Conservation (phyloP, 2,797 vertebrate genomes). For the Austrolebias charrua region DNA sequence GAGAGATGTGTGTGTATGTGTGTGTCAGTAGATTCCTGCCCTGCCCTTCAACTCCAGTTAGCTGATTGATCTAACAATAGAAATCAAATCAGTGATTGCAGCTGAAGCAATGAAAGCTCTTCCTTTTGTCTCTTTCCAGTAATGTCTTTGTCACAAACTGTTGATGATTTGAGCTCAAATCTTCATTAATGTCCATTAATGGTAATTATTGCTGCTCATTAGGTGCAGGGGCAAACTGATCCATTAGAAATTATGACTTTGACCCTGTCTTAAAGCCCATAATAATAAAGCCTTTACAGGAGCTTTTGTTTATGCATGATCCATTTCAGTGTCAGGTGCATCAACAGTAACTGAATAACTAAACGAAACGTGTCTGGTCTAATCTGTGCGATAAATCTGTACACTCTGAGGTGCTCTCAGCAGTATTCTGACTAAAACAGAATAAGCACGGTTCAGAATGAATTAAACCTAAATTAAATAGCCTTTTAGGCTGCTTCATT, state of each 20-base stretch:
- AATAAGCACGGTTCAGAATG: too few relatives aligned
- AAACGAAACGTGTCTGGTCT: not conserved
- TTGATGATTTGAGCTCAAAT: conserved; percentile 54
- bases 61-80: conserved; percentile 50
- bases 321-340: conserved; percentile 26
- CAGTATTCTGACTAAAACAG: too few relatives aligned
- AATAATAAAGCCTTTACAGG: conserved; percentile 52
- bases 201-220: conserved; percentile 65
- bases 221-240: conserved; percentile 50
- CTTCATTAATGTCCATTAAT: conserved; percentile 71
- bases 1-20: not conserved
- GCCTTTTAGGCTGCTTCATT: too few relatives aligned
- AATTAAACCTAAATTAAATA: too few relatives aligned
- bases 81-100: conserved; percentile 47
- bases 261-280: conserved; percentile 56
- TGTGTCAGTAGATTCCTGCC: conserved; percentile 7
- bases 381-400: not conserved
- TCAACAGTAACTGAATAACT: not conserved
- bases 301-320: conserved; percentile 50
- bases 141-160: conserved; percentile 51
- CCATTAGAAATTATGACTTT: conserved; percentile 66
- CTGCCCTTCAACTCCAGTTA: conserved; percentile 57
- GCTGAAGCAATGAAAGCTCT: conserved; percentile 38
- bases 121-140: conserved; percentile 55
- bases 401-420: not conserved